These are phyloP conservation scores for Raja brachyura DNA, from an alignment of 2,113 vertebrate genomes.

Conservation along the genomic window DNA sequence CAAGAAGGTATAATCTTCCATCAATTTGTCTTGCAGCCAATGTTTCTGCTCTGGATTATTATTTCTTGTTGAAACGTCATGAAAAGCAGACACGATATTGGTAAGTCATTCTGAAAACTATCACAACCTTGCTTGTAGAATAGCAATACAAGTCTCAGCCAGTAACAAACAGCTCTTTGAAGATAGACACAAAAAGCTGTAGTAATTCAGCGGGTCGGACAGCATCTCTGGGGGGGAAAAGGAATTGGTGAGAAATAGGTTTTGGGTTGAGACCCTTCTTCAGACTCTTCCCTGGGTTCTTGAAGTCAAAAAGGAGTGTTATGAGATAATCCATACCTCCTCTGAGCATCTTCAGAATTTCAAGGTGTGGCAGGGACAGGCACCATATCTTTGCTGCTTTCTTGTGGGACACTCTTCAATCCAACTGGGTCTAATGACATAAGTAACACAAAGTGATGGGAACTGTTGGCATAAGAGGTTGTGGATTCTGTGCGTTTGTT, in stretches of 20 bases:
- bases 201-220: too few species aligned
- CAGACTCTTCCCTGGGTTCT: not conserved
- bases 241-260: too few species aligned
- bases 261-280: too few species aligned
- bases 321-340: not conserved
- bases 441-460: not conserved
- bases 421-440: not conserved
- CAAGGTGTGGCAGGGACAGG: not conserved
- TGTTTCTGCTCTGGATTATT: not conserved
- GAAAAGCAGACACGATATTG: not conserved
- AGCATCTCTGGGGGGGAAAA: too few species aligned
- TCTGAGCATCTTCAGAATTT: not conserved
- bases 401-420: not conserved
- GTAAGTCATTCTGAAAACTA: not conserved
- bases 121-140: not conserved
- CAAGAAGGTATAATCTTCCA: not conserved
- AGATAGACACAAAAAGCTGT: too few species aligned
- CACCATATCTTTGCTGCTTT: not conserved
- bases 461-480: not conserved
- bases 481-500: not conserved
- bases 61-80: not conserved
- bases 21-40: conserved; percentile 10
- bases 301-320: not conserved
- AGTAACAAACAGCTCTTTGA: not conserved
- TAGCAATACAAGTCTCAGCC: not conserved